A percentile compares a stretch with the other conserved stretches of the same genome.
phyloP scores from a whole-genome alignment of 2,797 vertebrate genomes.

The Antennarius maculatus region DNA sequence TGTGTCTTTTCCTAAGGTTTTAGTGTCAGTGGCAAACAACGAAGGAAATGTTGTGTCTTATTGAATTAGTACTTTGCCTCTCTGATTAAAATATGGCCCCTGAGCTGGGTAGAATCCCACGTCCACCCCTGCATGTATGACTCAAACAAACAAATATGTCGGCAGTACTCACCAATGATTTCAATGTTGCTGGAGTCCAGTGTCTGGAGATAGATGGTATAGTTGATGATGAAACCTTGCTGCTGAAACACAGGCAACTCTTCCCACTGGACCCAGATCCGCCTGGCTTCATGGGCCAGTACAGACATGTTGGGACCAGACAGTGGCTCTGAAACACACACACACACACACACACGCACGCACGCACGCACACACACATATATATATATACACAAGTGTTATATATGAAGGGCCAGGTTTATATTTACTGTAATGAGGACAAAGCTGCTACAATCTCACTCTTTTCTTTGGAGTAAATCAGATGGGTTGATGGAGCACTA shows the following conservation, averaged over 20 bases:
- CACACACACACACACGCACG: too few species aligned
- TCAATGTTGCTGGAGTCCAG: constrained; percentile 35
- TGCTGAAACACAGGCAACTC: constrained; percentile 66
- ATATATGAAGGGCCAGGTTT: not conserved
- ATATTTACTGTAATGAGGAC: not conserved
- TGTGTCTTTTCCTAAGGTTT: too few species aligned
- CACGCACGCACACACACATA: too few species aligned
- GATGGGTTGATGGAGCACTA: constrained; percentile 66
- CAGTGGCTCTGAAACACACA: constrained; percentile 66
- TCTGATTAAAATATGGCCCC: too few species aligned
- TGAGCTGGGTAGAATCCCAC: too few species aligned
- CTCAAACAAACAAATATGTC: constrained; percentile 1
- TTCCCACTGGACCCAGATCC: constrained; percentile 70
- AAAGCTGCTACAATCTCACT: constrained; percentile 68
- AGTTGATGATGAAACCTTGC: constrained; percentile 78
- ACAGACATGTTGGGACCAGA: constrained; percentile 63
- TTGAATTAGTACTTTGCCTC: too few species aligned
- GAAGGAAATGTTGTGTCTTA: too few species aligned
- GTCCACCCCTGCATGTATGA: too few species aligned
- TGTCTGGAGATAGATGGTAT: constrained; percentile 71
- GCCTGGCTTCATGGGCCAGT: constrained; percentile 23
- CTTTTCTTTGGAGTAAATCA: constrained; percentile 71
- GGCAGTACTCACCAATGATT: constrained; percentile 53
- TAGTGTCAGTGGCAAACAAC: too few species aligned
- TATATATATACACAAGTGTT: too few species aligned